Evolutionary conservation across 2,888 invertebrate genomes (phyloP).

Genomic region (Liodrosophila aerea): DNA sequence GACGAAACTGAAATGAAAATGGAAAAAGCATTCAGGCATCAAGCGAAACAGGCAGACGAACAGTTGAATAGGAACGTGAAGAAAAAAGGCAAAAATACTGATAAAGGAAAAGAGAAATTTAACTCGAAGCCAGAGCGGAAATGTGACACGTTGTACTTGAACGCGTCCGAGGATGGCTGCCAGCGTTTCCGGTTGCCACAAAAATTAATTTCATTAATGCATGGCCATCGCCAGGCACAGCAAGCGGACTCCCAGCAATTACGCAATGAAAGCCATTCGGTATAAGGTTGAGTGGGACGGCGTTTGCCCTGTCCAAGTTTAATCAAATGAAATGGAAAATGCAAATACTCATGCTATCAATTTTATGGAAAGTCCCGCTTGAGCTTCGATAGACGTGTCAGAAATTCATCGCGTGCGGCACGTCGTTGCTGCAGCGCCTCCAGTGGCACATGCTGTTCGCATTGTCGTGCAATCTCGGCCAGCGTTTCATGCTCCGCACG

Average conservation of each 20-base stretch:
- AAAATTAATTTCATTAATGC: conserved; percentile 78
- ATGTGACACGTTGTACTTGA: conserved; percentile 68
- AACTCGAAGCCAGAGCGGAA: conserved; percentile 51
- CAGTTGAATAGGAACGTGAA: not conserved
- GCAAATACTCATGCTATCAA: conserved; percentile 42
- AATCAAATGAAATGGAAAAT: conserved; percentile 58
- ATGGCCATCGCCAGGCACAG: conserved; percentile 34
- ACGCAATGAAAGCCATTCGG: conserved; percentile 18
- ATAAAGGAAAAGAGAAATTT: conserved; percentile 7
- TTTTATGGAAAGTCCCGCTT: conserved; percentile 87
- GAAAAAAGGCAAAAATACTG: conserved; percentile 7
- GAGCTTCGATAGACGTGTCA: conserved; percentile 89
- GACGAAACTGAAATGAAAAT: conserved; percentile 24
- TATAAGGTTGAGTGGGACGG: not conserved
- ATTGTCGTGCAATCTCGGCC: conserved; percentile 87
- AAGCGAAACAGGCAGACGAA: no score
- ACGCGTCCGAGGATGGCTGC: conserved; percentile 30
- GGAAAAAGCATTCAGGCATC: conserved; percentile 15
- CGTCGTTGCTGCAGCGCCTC: conserved; percentile 88
- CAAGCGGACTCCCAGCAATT: conserved; percentile 31
- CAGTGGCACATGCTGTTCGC: conserved; percentile 88
- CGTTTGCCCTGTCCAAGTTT: conserved; percentile 36
- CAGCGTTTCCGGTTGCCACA: conserved; percentile 67
- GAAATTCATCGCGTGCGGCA: conserved; percentile 90
- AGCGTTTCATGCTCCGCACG: conserved; percentile 86